Percentiles rank a stretch among this genome's conserved stretches.
Evolutionary conservation across 2,797 vertebrate genomes (phyloP).

Genomic region (Hoplostethus atlanticus): DNA sequence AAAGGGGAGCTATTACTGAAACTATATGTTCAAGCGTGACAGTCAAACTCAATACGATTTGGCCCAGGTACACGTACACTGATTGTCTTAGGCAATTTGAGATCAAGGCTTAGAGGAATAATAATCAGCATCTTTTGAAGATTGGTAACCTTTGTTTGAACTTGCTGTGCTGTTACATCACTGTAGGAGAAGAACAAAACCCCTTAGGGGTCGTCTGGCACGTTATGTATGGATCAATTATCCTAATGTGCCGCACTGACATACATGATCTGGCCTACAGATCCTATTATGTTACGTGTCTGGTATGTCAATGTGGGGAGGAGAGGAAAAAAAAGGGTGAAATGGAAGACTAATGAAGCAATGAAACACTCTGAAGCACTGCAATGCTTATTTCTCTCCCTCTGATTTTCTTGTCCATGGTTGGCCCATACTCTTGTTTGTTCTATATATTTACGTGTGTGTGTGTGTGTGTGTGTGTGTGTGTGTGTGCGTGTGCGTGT

Average conservation of each 20-base stretch:
- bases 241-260: conserved; percentile 31
- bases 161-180: neutral
- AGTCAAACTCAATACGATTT: conserved; percentile 31
- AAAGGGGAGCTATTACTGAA: conserved; percentile 36
- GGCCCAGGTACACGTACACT: neutral
- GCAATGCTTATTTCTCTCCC: neutral
- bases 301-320: neutral
- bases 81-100: conserved; percentile 7
- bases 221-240: conserved; percentile 26
- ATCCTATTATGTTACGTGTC: neutral
- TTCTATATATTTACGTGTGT: neutral
- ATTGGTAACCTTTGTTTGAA: conserved; percentile 50
- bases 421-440: neutral
- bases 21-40: conserved; percentile 31
- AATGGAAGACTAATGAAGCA: neutral
- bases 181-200: conserved; percentile 10
- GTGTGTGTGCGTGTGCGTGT: too few relatives aligned
- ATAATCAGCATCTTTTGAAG: conserved; percentile 22
- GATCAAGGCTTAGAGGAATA: conserved; percentile 14
- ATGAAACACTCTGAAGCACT: neutral
- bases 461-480: conserved; percentile 1
- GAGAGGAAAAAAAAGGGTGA: neutral
- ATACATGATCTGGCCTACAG: conserved; percentile 12
- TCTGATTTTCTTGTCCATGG: neutral
- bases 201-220: neutral